phyloP scores from a whole-genome alignment of 2,888 invertebrate species.

The Drosophila affinis region DNA sequence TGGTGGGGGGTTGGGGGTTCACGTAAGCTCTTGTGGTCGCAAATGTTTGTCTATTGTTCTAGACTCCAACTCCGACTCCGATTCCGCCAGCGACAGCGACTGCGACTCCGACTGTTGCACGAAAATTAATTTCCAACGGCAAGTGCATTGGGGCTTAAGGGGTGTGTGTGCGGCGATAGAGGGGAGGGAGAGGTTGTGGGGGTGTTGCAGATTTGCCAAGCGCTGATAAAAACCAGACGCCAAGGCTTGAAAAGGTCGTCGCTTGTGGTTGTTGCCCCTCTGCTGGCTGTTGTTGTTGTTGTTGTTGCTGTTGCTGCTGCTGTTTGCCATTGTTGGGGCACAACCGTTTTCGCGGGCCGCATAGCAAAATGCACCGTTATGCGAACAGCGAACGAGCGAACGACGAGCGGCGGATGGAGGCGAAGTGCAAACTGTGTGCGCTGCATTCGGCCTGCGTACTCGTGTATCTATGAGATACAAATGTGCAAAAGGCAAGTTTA shows the following conservation, averaged over 20 bases:
- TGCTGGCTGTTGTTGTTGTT: slow-evolving; percentile 20
- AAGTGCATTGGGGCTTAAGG: slow-evolving; percentile 65
- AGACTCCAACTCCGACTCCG: slow-evolving; percentile 22
- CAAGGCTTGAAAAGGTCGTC: slow-evolving; percentile 74
- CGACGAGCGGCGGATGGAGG: neutral
- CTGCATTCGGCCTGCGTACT: slow-evolving; percentile 34
- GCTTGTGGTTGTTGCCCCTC: slow-evolving; percentile 24
- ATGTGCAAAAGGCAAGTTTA: slow-evolving; percentile 48
- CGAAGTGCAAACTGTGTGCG: slow-evolving; percentile 17
- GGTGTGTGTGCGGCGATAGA: slow-evolving; percentile 3
- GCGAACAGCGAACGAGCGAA: slow-evolving; percentile 33
- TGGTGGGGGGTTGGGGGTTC: slow-evolving; percentile 12
- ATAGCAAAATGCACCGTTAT: slow-evolving; percentile 76
- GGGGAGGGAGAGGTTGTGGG: neutral
- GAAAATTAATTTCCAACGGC: slow-evolving; percentile 75
- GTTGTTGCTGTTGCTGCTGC: slow-evolving; percentile 33
- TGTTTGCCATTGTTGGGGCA: slow-evolving; percentile 20
- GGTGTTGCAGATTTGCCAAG: slow-evolving; percentile 63
- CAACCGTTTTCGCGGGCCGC: slow-evolving; percentile 66
- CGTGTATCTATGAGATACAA: slow-evolving; percentile 72
- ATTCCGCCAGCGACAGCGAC: slow-evolving; percentile 45
- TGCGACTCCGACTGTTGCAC: slow-evolving; percentile 72
- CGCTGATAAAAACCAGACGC: slow-evolving; percentile 72
- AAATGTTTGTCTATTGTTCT: slow-evolving; percentile 73
- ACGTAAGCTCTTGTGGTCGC: slow-evolving; percentile 47